Percentiles rank a stretch among this genome's conserved stretches.
phyloP scores from a whole-genome alignment of 2,888 invertebrate species.

The Mythimna impura region DNA sequence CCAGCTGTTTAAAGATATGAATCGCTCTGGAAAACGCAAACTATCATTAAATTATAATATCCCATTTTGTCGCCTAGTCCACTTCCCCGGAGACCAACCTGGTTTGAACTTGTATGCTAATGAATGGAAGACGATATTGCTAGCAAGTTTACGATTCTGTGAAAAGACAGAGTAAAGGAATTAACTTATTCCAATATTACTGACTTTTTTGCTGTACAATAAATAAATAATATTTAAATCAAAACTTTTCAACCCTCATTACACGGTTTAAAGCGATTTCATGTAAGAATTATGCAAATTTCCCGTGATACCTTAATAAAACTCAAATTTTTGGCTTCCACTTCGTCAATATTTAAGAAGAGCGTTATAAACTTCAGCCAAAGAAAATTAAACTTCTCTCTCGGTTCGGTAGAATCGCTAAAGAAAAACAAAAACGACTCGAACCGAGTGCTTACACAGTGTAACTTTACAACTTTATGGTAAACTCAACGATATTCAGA shows the following conservation, averaged over 20 bases:
- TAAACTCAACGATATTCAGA: constrained; percentile 60
- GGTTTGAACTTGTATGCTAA: no score
- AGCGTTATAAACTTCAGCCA: constrained; percentile 63
- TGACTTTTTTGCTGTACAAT: no score
- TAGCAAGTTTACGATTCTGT: no score
- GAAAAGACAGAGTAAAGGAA: no score
- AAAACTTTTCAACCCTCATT: constrained; percentile 60
- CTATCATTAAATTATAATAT: no score
- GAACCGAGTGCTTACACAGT: constrained; percentile 66
- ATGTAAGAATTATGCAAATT: constrained; percentile 61
- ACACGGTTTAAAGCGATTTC: constrained; percentile 37
- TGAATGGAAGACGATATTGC: no score
- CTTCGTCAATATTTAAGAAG: constrained; percentile 69
- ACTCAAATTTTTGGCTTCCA: constrained; percentile 65
- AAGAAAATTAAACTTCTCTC: constrained; percentile 73
- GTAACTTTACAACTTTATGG: constrained; percentile 65
- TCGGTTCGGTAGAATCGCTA: constrained; percentile 58
- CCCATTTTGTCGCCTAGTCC: no score
- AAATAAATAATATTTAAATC: constrained; percentile 16
- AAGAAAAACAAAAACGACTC: constrained; percentile 68
- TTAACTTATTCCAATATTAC: no score
- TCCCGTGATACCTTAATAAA: constrained; percentile 63
- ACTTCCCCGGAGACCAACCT: no score
- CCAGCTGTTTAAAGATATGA: no score
- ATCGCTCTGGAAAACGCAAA: no score